Base-by-base conservation (phyloP, 2,888 invertebrate species). In the Ceramica pisi region DNA sequence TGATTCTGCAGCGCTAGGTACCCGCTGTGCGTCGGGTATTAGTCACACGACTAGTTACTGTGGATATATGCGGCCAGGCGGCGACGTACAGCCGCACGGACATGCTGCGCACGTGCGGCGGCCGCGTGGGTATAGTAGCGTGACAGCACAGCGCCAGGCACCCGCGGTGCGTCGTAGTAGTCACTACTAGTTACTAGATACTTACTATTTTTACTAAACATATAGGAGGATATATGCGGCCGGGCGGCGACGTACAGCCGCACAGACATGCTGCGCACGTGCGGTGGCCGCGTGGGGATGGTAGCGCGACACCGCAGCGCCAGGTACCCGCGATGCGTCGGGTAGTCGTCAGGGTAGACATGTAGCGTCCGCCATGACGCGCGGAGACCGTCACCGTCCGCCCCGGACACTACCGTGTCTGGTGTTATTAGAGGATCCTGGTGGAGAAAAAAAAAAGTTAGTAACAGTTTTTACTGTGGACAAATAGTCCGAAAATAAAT, bases 151-250 rank as follows among this genome's bases (percentile, higher is more conserved):
- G 14, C 14, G 14, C 1, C 81, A 95, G 80, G 83, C 91, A 95
- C 53, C 95, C 95, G 70, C 95, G 92, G 74, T 14, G 14, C 41
- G 14, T 41, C 14, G 14, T 41, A 41, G 14, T 41, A 1, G 41
- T 41, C 41, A 41, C 41, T 41, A 41, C 41, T 41, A 41, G 41
- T 14, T 41, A 21, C n/a, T 10, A 21, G 60, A 65, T 60, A 95
- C 95, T 94, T 85, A 95, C 95, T 95, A 88, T 95, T 95, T 90
- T 95, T 95, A 91, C 95, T 95, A 90, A 95, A 94, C 95, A 95
- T 95, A 85, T 94, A 95, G 0, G 94, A 93, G 1, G 95, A 94
- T 90, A 95, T 94, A 88, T 95, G 95, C 21, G 95, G 95, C 0
- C 95, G 90, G 9, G 90, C 88, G 0, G 95, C 95, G 38, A 95